Conservation (phyloP, 2,797 vertebrate genomes). For the Enteromius argenteus region DNA sequence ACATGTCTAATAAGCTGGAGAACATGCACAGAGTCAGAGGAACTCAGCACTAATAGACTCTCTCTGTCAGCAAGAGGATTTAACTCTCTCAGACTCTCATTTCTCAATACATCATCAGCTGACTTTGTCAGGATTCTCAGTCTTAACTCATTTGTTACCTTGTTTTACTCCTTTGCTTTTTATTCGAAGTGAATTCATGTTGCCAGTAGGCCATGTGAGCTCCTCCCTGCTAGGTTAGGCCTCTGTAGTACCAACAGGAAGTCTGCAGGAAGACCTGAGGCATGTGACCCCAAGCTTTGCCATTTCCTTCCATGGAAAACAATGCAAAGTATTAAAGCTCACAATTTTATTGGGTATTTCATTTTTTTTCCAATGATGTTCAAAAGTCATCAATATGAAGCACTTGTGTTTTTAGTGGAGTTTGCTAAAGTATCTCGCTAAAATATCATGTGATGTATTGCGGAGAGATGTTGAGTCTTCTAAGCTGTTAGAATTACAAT, state of each 20-base stretch:
- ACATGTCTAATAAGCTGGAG: slow-evolving; percentile 59
- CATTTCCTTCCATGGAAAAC: slow-evolving; percentile 54
- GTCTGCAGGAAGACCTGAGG: slow-evolving; percentile 34
- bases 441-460: not conserved
- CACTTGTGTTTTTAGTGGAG: not conserved
- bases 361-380: not conserved
- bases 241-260: slow-evolving; percentile 41
- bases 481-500: not conserved
- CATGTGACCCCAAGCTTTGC: slow-evolving; percentile 35
- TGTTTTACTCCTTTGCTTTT: not conserved
- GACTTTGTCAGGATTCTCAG: not conserved
- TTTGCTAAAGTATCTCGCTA: not conserved
- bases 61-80: slow-evolving; percentile 38
- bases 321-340: slow-evolving; percentile 16
- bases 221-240: slow-evolving; percentile 7
- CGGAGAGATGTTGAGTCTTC: not conserved
- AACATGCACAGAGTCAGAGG: slow-evolving; percentile 55
- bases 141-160: slow-evolving; percentile 2
- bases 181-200: not conserved
- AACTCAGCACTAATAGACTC: slow-evolving; percentile 44
- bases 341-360: not conserved
- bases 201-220: not conserved
- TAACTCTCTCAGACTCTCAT: slow-evolving; percentile 9
- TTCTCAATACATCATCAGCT: slow-evolving; percentile 9
- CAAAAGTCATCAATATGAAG: not conserved